Evolutionary conservation across 2,888 invertebrate species (phyloP).

Genomic region (Polyploca ridens): DNA sequence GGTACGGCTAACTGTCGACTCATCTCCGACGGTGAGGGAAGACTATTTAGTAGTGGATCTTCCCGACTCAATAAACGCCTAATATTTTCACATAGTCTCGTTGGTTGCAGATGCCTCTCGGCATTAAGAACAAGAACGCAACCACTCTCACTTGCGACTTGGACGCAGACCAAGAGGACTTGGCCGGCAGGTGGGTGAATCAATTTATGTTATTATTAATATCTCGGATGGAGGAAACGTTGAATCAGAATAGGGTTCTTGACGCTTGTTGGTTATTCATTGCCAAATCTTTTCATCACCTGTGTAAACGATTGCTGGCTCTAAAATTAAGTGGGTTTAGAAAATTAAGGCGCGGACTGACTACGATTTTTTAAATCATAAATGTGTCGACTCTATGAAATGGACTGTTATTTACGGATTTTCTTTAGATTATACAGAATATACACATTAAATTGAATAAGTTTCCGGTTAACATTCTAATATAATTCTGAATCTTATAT

Average conservation of each 20-base stretch:
- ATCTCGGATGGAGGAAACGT: not conserved
- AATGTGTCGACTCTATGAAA: no score
- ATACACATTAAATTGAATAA: no score
- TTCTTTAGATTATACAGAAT: no score
- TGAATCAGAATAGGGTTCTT: not conserved
- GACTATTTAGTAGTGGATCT: no score
- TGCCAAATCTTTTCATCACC: not conserved
- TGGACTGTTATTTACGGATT: no score
- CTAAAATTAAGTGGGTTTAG: no score
- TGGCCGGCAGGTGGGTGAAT: conserved; percentile 68
- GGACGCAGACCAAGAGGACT: conserved; percentile 68
- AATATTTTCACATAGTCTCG: conserved; percentile 51
- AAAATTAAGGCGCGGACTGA: no score
- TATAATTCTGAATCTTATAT: no score
- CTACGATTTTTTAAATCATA: no score
- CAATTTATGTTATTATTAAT: conserved; percentile 3
- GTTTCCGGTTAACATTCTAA: no score
- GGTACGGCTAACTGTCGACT: no score
- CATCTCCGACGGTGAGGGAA: no score
- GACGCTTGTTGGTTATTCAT: not conserved
- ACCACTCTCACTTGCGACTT: conserved; percentile 62
- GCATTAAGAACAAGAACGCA: conserved; percentile 55
- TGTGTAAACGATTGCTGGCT: not conserved
- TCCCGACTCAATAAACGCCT: not conserved
- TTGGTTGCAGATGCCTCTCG: conserved; percentile 71